Conservation (phyloP, 1,140 invertebrate species). For the Amphibalanus amphitrite region DNA sequence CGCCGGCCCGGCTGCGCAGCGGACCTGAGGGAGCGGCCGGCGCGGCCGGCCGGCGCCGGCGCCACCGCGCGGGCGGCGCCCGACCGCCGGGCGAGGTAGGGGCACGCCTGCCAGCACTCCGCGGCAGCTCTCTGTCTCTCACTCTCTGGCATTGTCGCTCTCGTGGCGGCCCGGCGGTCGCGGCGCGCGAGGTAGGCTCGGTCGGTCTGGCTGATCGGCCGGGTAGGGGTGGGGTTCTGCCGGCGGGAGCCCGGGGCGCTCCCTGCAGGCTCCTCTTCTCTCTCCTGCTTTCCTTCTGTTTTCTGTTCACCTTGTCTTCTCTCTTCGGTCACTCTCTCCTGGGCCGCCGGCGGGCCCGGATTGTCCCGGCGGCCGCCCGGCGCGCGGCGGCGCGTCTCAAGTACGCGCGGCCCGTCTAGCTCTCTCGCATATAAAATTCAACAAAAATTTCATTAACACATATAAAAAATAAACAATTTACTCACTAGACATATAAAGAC, state of each 20-base stretch:
- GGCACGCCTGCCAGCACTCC: not conserved
- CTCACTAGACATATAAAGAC: conserved; percentile 1
- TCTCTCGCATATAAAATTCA: conserved; percentile 1
- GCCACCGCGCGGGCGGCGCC: no score
- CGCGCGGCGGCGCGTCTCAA: not conserved
- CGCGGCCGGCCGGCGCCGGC: no score
- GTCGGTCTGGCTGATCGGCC: not conserved
- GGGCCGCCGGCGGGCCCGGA: no score
- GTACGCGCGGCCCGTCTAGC: not conserved
- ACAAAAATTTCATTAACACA: conserved; percentile 2
- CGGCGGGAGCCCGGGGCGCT: not conserved
- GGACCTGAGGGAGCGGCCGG: not conserved
- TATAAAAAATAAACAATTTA: conserved; percentile 2
- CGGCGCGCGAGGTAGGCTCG: not conserved
- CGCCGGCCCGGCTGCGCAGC: not conserved
- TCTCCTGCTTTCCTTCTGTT: not conserved
- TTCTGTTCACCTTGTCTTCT: no score
- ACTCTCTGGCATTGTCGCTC: not conserved
- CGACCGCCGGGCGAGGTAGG: not conserved
- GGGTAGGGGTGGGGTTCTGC: no score
- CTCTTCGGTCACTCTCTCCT: not conserved
- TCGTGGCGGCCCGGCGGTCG: not conserved
- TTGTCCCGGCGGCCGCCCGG: not conserved
- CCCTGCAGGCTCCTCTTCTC: not conserved
- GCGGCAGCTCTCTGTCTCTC: no score